These are phyloP conservation scores for Apamea crenata DNA, from an alignment of 2,888 invertebrate genomes.

Conservation along the genomic window DNA sequence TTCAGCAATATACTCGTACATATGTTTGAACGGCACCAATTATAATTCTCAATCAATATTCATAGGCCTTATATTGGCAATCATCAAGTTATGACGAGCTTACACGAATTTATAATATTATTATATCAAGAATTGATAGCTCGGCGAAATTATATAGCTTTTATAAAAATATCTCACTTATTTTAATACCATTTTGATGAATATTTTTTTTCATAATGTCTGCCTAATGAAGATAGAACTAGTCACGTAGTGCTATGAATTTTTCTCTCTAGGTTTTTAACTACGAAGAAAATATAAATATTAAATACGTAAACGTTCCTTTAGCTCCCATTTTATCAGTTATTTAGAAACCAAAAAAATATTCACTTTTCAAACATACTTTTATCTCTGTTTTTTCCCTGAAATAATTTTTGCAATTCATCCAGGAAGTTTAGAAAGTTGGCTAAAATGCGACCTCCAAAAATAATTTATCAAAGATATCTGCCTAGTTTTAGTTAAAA, in stretches of 20 bases:
- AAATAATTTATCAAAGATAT: not conserved
- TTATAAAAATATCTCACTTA: not conserved
- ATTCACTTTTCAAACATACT: not conserved
- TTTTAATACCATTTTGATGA: not conserved
- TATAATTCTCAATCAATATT: slow-evolving; percentile 47
- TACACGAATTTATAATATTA: slow-evolving; percentile 34
- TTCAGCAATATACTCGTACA: slow-evolving; percentile 2
- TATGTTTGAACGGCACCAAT: slow-evolving; percentile 5
- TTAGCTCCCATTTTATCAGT: too few species aligned
- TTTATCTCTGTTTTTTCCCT: not conserved
- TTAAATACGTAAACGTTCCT: too few species aligned
- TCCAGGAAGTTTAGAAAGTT: slow-evolving; percentile 3
- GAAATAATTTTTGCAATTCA: not conserved
- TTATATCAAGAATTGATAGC: slow-evolving; percentile 2
- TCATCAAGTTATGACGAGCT: slow-evolving; percentile 27
- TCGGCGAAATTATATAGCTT: not conserved
- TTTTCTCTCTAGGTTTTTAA: too few species aligned
- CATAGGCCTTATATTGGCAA: slow-evolving; percentile 37
- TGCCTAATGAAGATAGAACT: not conserved
- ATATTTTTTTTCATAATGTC: not conserved
- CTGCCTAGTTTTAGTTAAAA: not conserved
- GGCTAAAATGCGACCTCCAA: not conserved
- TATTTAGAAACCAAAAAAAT: not conserved
- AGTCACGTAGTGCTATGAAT: not conserved
- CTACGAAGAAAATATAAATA: too few species aligned